A percentile compares a stretch with the other conserved stretches of the same genome.
These are phyloP conservation scores for Cataglyphis rosenhaueri DNA, from an alignment of 2,888 invertebrate species.

Conservation along the genomic window DNA sequence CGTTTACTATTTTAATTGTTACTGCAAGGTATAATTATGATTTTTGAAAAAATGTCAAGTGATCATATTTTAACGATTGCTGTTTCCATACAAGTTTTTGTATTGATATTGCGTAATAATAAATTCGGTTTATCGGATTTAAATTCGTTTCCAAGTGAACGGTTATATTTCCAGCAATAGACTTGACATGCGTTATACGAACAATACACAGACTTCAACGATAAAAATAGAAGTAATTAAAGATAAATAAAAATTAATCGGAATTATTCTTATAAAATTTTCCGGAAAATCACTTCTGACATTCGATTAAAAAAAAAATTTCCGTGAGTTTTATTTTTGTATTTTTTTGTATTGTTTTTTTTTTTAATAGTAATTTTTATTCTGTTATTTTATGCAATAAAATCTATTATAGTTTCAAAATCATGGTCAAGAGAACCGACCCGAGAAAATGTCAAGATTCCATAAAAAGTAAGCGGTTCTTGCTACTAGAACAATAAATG, in stretches of 20 bases:
- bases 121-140: conserved; percentile 19
- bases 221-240: not conserved
- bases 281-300: not conserved
- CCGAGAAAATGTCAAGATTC: conserved; percentile 13
- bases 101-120: conserved; percentile 1
- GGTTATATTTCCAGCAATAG: conserved; percentile 37
- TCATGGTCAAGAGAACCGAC: not conserved
- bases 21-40: not conserved
- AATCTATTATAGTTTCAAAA: conserved; percentile 7
- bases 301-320: not conserved
- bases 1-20: conserved; percentile 2
- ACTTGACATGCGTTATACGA: not conserved
- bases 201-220: not conserved
- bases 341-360: no score
- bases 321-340: not conserved
- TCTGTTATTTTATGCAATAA: not conserved
- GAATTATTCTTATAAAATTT: not conserved
- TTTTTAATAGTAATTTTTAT: not conserved
- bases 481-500: conserved; percentile 3
- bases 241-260: not conserved
- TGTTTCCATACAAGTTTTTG: not conserved
- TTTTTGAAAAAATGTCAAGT: not conserved
- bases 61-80: not conserved
- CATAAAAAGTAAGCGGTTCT: conserved; percentile 5
- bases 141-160: conserved; percentile 7